Conservation (phyloP, 2,113 vertebrate species). For the Petroica traversi region DNA sequence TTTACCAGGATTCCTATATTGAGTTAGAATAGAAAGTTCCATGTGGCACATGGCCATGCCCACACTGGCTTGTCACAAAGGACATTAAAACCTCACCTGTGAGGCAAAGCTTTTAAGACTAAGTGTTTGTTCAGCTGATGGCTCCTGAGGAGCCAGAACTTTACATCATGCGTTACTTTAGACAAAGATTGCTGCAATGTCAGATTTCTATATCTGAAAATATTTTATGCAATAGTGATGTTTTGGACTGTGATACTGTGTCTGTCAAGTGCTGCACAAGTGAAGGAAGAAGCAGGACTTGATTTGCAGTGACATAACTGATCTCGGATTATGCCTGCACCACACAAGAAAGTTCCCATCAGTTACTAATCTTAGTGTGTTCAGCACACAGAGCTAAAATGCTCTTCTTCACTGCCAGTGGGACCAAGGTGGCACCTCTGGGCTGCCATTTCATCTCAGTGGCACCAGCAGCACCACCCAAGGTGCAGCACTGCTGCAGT, state of each 20-base stretch:
- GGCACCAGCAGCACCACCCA: background rate
- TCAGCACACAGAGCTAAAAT: background rate
- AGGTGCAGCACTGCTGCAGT: too few relatives aligned
- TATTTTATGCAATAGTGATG: background rate
- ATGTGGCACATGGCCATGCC: fast-evolving
- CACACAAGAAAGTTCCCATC: background rate
- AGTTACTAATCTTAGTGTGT: background rate
- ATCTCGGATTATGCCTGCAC: background rate
- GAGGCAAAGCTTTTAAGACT: background rate
- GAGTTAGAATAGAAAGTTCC: background rate
- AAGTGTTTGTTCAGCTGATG: background rate
- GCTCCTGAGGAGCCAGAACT: background rate
- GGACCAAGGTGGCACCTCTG: background rate
- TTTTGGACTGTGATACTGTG: background rate
- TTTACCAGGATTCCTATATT: background rate
- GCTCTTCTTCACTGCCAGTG: background rate
- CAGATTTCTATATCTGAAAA: background rate
- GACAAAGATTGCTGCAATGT: background rate
- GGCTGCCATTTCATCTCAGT: background rate
- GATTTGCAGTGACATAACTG: background rate
- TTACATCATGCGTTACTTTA: background rate
- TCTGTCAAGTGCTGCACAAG: background rate
- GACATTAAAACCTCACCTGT: background rate
- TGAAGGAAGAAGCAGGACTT: background rate
- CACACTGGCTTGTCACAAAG: background rate